Percentiles rank a stretch among this genome's conserved stretches.
Evolutionary conservation across 2,113 vertebrate genomes (phyloP).

Genomic region (Poeciliopsis prolifica): DNA sequence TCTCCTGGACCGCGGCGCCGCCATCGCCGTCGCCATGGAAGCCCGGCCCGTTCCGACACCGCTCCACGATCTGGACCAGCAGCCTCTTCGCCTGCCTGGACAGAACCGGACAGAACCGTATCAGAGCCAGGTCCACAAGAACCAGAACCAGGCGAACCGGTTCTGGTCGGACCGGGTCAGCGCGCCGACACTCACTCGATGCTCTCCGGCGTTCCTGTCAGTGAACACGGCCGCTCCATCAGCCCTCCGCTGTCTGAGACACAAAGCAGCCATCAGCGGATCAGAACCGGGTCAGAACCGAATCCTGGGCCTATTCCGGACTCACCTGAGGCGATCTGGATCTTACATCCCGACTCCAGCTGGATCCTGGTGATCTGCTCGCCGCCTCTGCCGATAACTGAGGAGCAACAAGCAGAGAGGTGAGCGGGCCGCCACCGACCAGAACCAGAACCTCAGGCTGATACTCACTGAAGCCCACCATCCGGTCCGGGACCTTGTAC

Average conservation of each 20-base stretch:
- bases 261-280: constrained; percentile 31
- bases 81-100: constrained; percentile 93
- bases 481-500: constrained; percentile 98
- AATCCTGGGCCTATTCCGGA: neutral
- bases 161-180: too few relatives aligned
- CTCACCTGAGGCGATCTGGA: constrained; percentile 97
- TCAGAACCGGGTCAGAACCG: neutral
- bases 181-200: constrained; percentile 88
- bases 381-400: constrained; percentile 97
- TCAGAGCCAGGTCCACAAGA: too few relatives aligned
- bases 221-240: constrained; percentile 92
- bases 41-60: constrained; percentile 91
- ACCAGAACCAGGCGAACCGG: too few relatives aligned
- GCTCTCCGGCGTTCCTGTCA: constrained; percentile 92
- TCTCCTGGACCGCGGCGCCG: constrained; percentile 88
- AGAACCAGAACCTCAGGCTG: constrained; percentile 2
- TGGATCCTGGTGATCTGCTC: constrained; percentile 98
- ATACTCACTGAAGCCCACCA: constrained; percentile 99
- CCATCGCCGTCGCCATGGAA: constrained; percentile 90
- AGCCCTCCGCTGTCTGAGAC: constrained; percentile 90
- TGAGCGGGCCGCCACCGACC: neutral
- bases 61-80: constrained; percentile 93
- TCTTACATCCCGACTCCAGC: constrained; percentile 96
- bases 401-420: neutral
- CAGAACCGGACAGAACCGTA: too few relatives aligned